Base-by-base conservation (phyloP, 2,888 invertebrate genomes). In the Lathronympha strigana region DNA sequence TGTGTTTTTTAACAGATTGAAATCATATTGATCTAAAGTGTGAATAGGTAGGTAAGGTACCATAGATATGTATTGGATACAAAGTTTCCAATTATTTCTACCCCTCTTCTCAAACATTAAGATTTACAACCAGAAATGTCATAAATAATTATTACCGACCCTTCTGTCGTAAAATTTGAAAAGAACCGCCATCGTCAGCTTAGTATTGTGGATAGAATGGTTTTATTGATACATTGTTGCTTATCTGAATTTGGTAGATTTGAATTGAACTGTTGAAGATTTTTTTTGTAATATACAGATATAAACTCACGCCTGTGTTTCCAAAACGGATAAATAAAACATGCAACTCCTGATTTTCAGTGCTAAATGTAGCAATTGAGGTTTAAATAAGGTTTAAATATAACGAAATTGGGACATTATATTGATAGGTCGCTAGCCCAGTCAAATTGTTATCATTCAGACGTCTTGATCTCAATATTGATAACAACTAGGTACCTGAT, bases 111-210 rank as follows among this genome's bases (percentile, higher is more conserved):
- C 43, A n/a, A 28, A 33, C 47, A 60, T 66, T 54, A 61, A 66
- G 61, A 66, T 66, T 66, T 66, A 66, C 47, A 19, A 21, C 33
- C 60, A 31, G 36, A 47, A 47, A 21, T 38, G 38, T 40, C 45
- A 66, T 61, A 66, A 66, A 66, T 66, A 66, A 66, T 66, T 66
- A 66, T 66, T 66, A 66, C 66, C 21, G 31, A 64, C 64, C 64
- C 64, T 54, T 38, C 53, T 50, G 43, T 17, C 15, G 31, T 60
- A 64, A 64, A 66, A 49, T 5, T 54, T 47, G 21, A 51, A 58
- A 66, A 61, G 47, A 47, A 58, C 58, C 64, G 58, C 36, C 38
- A 60, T 66, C 47, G 31, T 38, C 47, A 36, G 49, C 58, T 31
- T 55, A 17, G 45, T 40, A 58, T 57, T 57, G 51, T 36, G 9